phyloP scores from a whole-genome alignment of 2,797 vertebrate genomes.

The Rachycentron canadum region DNA sequence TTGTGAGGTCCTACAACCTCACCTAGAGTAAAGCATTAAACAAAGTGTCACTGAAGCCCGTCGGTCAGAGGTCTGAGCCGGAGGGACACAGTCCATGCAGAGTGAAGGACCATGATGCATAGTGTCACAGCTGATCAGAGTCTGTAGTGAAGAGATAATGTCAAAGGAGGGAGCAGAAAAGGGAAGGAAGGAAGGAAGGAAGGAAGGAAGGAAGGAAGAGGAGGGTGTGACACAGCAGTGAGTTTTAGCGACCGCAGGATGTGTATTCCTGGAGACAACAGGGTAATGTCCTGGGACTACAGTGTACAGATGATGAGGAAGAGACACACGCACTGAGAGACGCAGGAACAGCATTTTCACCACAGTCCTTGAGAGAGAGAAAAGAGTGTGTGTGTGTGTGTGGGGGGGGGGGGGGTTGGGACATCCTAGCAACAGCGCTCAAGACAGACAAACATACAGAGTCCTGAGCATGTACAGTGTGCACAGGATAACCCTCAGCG shows the following conservation, averaged over 20 bases:
- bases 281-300: constrained; percentile 63
- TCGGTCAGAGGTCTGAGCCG: constrained; percentile 75
- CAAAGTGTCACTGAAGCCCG: constrained; percentile 90
- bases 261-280: constrained; percentile 74
- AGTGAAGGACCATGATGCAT: constrained; percentile 97
- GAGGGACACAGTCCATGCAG: constrained; percentile 88
- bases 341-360: constrained; percentile 65
- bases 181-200: not conserved
- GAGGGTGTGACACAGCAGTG: constrained; percentile 65
- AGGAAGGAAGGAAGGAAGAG: not conserved
- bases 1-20: constrained; percentile 92
- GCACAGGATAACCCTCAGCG: constrained; percentile 91
- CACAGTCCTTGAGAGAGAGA: constrained; percentile 60
- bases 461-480: constrained; percentile 90
- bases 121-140: constrained; percentile 96
- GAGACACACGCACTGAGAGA: constrained; percentile 58
- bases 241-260: constrained; percentile 51
- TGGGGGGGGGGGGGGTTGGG: not conserved
- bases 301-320: constrained; percentile 66
- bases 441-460: constrained; percentile 71
- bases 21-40: constrained; percentile 90
- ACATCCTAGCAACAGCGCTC: constrained; percentile 69
- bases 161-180: constrained; percentile 20
- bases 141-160: constrained; percentile 77
- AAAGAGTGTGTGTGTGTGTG: not conserved